These are phyloP conservation scores for Bolborhynchus lineola DNA, from an alignment of 2,113 vertebrate genomes.

Conservation along the genomic window DNA sequence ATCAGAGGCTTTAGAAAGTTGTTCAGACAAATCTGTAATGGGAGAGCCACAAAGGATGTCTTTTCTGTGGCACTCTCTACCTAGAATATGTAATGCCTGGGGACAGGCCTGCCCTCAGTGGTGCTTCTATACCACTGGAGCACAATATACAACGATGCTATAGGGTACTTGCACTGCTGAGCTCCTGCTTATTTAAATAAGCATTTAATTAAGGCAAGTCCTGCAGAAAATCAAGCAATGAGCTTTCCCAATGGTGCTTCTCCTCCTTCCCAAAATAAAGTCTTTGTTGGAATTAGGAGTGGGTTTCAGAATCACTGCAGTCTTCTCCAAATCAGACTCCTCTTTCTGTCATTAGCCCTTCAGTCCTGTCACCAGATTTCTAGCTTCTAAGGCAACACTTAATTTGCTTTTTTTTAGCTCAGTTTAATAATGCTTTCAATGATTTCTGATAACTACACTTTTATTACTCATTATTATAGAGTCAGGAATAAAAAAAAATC, in stretches of 20 bases:
- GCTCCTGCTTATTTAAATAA: constrained; percentile 42
- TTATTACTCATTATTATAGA: not conserved
- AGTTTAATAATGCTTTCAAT: not conserved
- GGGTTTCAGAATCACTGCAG: not conserved
- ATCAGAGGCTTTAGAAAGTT: constrained; percentile 24
- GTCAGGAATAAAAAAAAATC: not conserved
- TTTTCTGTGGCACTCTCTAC: constrained; percentile 3
- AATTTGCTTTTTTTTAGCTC: not conserved
- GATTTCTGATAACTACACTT: not conserved
- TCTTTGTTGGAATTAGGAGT: not conserved
- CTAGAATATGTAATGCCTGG: not conserved
- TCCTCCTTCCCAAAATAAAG: not conserved
- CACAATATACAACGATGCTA: constrained; percentile 54
- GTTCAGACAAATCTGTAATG: not conserved
- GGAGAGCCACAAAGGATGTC: constrained; percentile 45
- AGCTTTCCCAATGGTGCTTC: not conserved
- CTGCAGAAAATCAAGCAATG: not conserved
- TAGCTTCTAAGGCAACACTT: not conserved
- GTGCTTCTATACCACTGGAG: not conserved
- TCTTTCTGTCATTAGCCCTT: not conserved
- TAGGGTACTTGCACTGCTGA: not conserved
- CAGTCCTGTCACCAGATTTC: not conserved
- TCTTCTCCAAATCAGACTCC: not conserved
- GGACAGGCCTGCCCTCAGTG: constrained; percentile 14
- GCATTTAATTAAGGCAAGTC: constrained; percentile 10